These are phyloP conservation scores for Siphonodentalium dalli DNA, from an alignment of 2,888 invertebrate species.

Conservation along the genomic window DNA sequence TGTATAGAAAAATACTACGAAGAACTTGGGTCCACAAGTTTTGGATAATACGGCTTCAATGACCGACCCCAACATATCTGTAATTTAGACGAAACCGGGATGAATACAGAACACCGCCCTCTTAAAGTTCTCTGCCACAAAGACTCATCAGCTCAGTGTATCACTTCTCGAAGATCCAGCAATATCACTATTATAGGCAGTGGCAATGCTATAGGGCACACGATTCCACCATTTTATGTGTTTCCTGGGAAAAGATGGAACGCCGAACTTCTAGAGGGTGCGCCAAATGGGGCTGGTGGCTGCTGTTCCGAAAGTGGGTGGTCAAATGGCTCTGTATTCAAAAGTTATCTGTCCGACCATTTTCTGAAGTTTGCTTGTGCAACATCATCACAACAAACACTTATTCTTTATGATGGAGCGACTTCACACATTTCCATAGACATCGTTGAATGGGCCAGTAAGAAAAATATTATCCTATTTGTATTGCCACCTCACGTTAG, in stretches of 20 bases:
- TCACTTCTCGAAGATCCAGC: slow-evolving; percentile 17
- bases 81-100: slow-evolving; percentile 20
- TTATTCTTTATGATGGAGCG: slow-evolving; percentile 12
- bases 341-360: not conserved
- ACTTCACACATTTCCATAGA: slow-evolving; percentile 8
- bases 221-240: slow-evolving; percentile 23
- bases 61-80: slow-evolving; percentile 18
- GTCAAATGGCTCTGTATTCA: not conserved
- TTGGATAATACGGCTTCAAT: not conserved
- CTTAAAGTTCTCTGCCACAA: slow-evolving; percentile 9
- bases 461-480: slow-evolving; percentile 8
- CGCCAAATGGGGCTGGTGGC: not conserved
- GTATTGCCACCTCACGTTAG: slow-evolving; percentile 8
- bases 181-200: slow-evolving; percentile 19
- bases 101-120: slow-evolving; percentile 14
- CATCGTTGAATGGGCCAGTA: slow-evolving; percentile 7
- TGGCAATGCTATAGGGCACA: slow-evolving; percentile 21
- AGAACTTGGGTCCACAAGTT: not conserved
- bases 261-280: not conserved
- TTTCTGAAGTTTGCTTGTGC: not conserved
- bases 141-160: slow-evolving; percentile 4
- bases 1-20: slow-evolving; percentile 7
- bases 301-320: not conserved
- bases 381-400: not conserved
- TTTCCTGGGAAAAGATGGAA: slow-evolving; percentile 2